Evolutionary conservation across 2,113 vertebrate genomes (phyloP), one percentile per base, ranked within the genome.

Genomic region (Euleptes europaea): DNA sequence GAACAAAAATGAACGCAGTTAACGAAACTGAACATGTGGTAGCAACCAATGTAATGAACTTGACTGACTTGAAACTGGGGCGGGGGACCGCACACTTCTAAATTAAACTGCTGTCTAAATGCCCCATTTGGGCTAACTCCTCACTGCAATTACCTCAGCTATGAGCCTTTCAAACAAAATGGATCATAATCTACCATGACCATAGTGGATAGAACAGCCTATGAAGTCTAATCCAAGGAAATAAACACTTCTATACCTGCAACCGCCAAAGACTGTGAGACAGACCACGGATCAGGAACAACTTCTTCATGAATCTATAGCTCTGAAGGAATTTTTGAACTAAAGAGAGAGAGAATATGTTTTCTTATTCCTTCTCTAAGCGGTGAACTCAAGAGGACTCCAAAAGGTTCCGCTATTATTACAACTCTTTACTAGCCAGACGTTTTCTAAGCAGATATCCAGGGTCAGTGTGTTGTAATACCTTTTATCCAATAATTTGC

Each of bases 271-370:
- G 12, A 35, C 38, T 49, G 23, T 23, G 54, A 78, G 35, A 78
- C 23, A 19, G 12, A 11, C 54, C 69, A 26, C 3, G 47, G 47
- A 57, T 44, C 14, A 65, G 42, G 51, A n/a, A 74, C 26, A 1
- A 65, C 4, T 0, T 1, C 3, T 3, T 66, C 0, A 0, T 38
- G 38, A 73, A 81, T 65, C 78, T 49, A 8, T 4, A 15, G 31
- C 26, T 63, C 1, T 1, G 1, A 49, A 57, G 38, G 12, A 77
- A 28, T 26, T 42, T 19, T 69, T 69, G n/a, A 78, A 54, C 47
- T 57, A 78, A 84, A 77, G 42, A 44, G 33, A 57, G 6, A 57
- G 54, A 47, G 21, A 63, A 40, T n/a, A 26, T 65, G 54, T 47
- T 65, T n/a, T 47, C 28, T 71, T 35, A 60, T 26, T 54, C 63